Percentiles rank a stretch among this genome's conserved stretches.
These are phyloP conservation scores for Gymnarchus niloticus DNA, from an alignment of 2,113 vertebrate species.

Conservation along the genomic window DNA sequence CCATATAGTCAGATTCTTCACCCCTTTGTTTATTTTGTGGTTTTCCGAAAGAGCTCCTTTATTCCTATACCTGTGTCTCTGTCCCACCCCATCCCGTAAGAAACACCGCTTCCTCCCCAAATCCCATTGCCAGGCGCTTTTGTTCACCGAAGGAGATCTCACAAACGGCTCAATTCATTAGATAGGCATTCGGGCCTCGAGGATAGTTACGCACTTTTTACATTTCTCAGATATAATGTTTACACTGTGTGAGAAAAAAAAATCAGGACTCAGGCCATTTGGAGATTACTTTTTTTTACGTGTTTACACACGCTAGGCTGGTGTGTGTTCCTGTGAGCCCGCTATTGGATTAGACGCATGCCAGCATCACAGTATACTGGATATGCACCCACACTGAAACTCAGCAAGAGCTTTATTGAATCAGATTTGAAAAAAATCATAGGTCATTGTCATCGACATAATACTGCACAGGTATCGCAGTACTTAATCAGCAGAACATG, in stretches of 20 bases:
- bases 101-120: not conserved
- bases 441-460: not conserved
- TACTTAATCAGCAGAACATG: not conserved
- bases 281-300: not conserved
- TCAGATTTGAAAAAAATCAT: not conserved
- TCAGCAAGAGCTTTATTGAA: not conserved
- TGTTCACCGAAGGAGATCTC: not conserved
- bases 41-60: not conserved
- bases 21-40: not conserved
- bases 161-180: constrained; percentile 4
- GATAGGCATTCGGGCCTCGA: not conserved
- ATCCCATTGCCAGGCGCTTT: not conserved
- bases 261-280: not conserved
- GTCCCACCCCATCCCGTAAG: not conserved
- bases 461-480: no score
- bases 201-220: not conserved
- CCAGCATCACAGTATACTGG: not conserved
- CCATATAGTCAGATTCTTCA: not conserved
- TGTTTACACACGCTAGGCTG: not conserved
- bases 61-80: not conserved
- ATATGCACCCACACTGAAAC: not conserved
- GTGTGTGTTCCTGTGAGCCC: not conserved
- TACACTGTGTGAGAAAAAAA: not conserved
- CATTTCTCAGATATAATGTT: not conserved
- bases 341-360: not conserved